These are phyloP conservation scores for Musca vetustissima DNA, from an alignment of 1,140 invertebrate genomes.

Conservation along the genomic window DNA sequence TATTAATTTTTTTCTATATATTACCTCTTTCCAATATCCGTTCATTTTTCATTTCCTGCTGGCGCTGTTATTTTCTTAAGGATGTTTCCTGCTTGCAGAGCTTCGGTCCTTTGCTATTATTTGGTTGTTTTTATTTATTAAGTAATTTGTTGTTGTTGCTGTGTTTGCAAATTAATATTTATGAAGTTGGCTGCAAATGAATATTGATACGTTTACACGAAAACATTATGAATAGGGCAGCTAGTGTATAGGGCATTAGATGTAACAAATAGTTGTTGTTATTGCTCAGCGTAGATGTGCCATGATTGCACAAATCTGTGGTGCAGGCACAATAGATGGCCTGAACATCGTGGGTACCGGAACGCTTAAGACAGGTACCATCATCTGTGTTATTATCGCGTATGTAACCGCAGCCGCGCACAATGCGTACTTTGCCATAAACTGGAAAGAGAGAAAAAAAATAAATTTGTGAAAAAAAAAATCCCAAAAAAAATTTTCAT, in stretches of 20 bases:
- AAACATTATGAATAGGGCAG: conserved; percentile 27
- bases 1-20: background rate
- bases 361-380: conserved; percentile 64
- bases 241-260: conserved; percentile 30
- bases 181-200: conserved; percentile 29
- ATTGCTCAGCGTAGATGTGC: conserved; percentile 36
- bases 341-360: conserved; percentile 73
- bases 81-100: too few species aligned
- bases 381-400: conserved; percentile 63
- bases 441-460: conserved; percentile 58
- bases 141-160: background rate
- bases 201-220: conserved; percentile 24
- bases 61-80: background rate
- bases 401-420: conserved; percentile 75
- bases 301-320: conserved; percentile 71
- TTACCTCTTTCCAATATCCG: conserved; percentile 6
- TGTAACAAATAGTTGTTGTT: conserved; percentile 27
- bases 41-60: conserved; percentile 1
- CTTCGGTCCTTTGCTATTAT: background rate
- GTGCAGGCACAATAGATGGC: conserved; percentile 75
- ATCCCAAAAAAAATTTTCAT: too few species aligned
- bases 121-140: conserved; percentile 17
- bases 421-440: conserved; percentile 70
- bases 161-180: conserved; percentile 21
- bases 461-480: background rate